Evolutionary conservation across 2,888 invertebrate species (phyloP), one percentile per base, ranked within the genome.

Genomic region (Mythimna vitellina): DNA sequence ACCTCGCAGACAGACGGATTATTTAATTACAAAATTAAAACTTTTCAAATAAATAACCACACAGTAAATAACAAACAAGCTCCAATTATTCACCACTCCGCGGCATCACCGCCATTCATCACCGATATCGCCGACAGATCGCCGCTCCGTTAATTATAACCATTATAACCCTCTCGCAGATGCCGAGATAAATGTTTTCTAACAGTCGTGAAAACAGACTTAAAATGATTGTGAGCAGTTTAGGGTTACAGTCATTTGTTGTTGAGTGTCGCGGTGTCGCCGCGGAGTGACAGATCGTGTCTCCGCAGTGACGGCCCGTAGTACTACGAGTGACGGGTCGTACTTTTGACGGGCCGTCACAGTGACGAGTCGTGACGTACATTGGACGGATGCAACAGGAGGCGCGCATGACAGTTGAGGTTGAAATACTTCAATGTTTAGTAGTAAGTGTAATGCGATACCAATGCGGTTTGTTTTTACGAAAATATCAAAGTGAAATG

Each of bases 381-480:
- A 89, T 89, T 90, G 82, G 91, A 83, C 89, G 89, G 89, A 88
- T 88, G 90, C 86, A 90, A 91, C 78, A 70, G 73, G 89, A 90
- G 81, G 74, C 73, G 70, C 53, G 38, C 82, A 78, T 80, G 80
- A 82, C 79, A 75, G 72, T 71, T 64, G 69, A 74, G 65, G 54
- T 73, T 68, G 22, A 73, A 73, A 73, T 71, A 80, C 63, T 70
- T 80, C 76, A 69, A 79, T 85, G 81, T 79, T 74, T 78, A 64
- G 63, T 71, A 80, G 71, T 76, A 73, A 69, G 42, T 63, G 76
- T 72, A 65, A 76, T 61, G 53, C n/a, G 70, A 80, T 66, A 72
- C 42, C n/a, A 67, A 46, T 70, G 22, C 62, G 29, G 67, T 66
- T 71, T 56, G n/a, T 65, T 51, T 58, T 54, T 60, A 53, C 35